phyloP scores from a whole-genome alignment of 1,140 invertebrate species.

The Monochamus saltuarius region DNA sequence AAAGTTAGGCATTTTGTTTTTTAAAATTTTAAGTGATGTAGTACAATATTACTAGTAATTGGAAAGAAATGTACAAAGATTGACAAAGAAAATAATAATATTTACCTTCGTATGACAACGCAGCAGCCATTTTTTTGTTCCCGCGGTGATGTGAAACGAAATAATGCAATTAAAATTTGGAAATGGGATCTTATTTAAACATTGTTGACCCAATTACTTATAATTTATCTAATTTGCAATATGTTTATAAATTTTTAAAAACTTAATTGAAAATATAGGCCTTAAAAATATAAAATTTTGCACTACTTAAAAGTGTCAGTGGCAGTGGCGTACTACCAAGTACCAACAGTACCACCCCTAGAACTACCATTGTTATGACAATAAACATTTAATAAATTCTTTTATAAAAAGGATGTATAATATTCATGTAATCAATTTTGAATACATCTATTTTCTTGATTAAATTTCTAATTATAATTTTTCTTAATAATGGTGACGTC shows the following conservation, averaged over 20 bases:
- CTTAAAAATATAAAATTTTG: too few species aligned
- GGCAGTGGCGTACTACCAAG: too few species aligned
- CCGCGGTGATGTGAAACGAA: neutral
- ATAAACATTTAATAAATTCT: neutral
- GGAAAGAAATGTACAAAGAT: conserved; percentile 2
- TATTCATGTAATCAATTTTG: neutral
- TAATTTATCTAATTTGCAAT: too few species aligned
- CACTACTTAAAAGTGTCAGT: too few species aligned
- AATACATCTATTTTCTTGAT: conserved; percentile 2
- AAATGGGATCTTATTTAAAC: too few species aligned
- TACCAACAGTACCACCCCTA: too few species aligned
- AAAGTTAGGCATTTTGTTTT: neutral
- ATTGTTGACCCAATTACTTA: too few species aligned
- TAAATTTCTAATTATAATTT: too few species aligned
- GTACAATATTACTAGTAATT: neutral
- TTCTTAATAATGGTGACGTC: too few species aligned
- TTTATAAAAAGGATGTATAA: neutral
- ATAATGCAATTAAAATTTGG: neutral
- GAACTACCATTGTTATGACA: too few species aligned
- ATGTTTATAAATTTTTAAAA: too few species aligned
- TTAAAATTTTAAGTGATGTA: neutral
- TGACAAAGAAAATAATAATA: conserved; percentile 16
- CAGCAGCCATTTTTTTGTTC: conserved; percentile 34
- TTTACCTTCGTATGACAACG: conserved; percentile 40
- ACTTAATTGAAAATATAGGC: too few species aligned